phyloP scores from a whole-genome alignment of 2,888 invertebrate species.

The Lasioglossum malachurum region DNA sequence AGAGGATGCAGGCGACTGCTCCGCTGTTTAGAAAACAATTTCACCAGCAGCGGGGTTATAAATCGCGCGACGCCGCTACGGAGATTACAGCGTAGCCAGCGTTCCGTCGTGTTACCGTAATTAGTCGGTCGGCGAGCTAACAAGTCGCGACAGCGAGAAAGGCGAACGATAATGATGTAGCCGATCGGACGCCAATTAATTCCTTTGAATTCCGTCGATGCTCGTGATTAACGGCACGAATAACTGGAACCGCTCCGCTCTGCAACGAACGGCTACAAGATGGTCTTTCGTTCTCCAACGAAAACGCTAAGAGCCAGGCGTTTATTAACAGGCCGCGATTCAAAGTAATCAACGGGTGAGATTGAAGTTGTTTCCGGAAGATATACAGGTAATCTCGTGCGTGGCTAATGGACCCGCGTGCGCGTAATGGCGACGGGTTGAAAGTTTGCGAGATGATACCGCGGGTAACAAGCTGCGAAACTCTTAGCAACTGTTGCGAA shows the following conservation, averaged over 20 bases:
- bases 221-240: not conserved
- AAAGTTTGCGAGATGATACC: constrained; percentile 32
- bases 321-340: not conserved
- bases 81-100: not conserved
- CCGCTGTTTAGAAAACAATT: not conserved
- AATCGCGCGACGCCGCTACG: not conserved
- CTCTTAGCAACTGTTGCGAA: not conserved
- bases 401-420: constrained; percentile 43
- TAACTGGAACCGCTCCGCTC: not conserved
- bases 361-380: constrained; percentile 35
- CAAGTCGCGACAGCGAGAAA: not conserved
- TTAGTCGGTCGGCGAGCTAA: constrained; percentile 1
- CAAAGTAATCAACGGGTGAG: constrained; percentile 24
- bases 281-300: not conserved
- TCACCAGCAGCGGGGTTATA: not conserved
- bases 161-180: not conserved
- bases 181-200: not conserved
- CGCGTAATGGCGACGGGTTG: constrained; percentile 26
- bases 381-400: constrained; percentile 31
- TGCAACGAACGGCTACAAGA: not conserved
- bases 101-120: not conserved
- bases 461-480: constrained; percentile 33
- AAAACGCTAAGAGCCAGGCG: not conserved
- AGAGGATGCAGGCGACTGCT: not conserved
- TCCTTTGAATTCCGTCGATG: not conserved